phyloP scores from a whole-genome alignment of 2,113 vertebrate genomes.

The mouse (Mus musculus) region GRCm39 chrX:58150501-58151000 shows the following conservation, averaged over 20 bases:
- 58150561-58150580: background rate
- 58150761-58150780: background rate
- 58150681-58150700: conserved; percentile 57
- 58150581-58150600: background rate
- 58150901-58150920: conserved; percentile 13
- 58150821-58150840: background rate
- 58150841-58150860: conserved; percentile 52
- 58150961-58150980: conserved; percentile 37
- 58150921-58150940: conserved; percentile 9
- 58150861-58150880: conserved; percentile 48
- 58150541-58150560: background rate
- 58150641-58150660: conserved; percentile 45
- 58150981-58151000: conserved; percentile 44
- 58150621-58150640: conserved; percentile 50
- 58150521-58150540: background rate
- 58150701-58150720: conserved; percentile 17
- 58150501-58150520: background rate
- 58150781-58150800: conserved; percentile 3
- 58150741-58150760: background rate
- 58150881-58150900: background rate
- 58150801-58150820: conserved; percentile 27
- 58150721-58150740: conserved; percentile 3
- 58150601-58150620: background rate
- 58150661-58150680: conserved; percentile 30
- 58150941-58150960: conserved; percentile 32